Evolutionary conservation across 2,888 invertebrate species (phyloP).

Genomic region (Julus scanicus): DNA sequence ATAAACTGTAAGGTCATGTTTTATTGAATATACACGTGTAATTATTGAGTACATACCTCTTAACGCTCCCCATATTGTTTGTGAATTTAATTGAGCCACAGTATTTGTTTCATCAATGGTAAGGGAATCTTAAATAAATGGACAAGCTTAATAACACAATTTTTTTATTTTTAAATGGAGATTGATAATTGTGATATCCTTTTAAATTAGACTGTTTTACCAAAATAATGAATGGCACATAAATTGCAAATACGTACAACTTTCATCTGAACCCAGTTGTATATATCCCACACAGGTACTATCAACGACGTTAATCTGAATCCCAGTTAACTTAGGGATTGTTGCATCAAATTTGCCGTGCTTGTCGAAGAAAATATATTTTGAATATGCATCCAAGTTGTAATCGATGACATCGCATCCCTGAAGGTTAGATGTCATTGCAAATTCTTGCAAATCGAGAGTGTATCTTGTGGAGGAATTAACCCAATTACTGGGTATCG

Average conservation of each 20-base stretch:
- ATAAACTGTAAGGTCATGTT: background rate
- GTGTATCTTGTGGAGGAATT: conserved; percentile 26
- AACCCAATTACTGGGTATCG: conserved; percentile 55
- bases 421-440: conserved; percentile 31
- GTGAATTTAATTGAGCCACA: conserved; percentile 64
- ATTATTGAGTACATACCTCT: conserved; percentile 70
- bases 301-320: conserved; percentile 38
- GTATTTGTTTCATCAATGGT: conserved; percentile 63
- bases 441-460: conserved; percentile 52
- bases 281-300: conserved; percentile 76
- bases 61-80: conserved; percentile 83
- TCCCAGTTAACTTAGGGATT: background rate
- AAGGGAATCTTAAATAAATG: conserved; percentile 61
- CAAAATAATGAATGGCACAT: background rate
- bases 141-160: too few relatives aligned
- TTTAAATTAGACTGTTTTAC: too few relatives aligned
- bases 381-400: conserved; percentile 68
- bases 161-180: conserved; percentile 59
- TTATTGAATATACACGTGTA: background rate
- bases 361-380: conserved; percentile 53
- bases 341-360: conserved; percentile 1
- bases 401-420: conserved; percentile 71
- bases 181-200: too few relatives aligned
- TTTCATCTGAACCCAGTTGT: conserved; percentile 78
- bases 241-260: conserved; percentile 72